Conservation (phyloP, 2,797 vertebrate genomes). For the Chrysolophus pictus region DNA sequence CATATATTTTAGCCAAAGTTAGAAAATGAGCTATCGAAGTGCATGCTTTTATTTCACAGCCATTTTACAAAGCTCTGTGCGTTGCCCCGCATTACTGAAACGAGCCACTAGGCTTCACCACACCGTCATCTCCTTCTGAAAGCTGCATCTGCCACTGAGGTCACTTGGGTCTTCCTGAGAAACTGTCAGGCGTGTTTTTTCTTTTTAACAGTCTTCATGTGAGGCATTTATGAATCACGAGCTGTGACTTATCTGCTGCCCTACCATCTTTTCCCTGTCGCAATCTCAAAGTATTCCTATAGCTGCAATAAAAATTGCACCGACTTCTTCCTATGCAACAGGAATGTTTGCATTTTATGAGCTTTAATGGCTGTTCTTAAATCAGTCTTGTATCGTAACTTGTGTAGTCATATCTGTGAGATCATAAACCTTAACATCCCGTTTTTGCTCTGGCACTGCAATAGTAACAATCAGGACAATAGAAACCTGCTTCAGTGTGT, state of each 20-base stretch:
- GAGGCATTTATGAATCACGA: background rate
- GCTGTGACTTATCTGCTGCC: background rate
- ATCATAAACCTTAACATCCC: background rate
- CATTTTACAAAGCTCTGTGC: fast-evolving
- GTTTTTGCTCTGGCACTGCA: background rate
- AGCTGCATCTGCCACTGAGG: background rate
- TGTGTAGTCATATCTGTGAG: background rate
- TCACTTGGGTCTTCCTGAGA: fast-evolving
- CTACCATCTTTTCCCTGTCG: background rate
- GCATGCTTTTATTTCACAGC: fast-evolving
- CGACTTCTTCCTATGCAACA: fast-evolving
- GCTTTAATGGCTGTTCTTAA: background rate
- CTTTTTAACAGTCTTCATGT: background rate
- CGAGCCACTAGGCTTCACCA: background rate
- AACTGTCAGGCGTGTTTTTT: background rate
- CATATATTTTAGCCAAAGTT: fast-evolving
- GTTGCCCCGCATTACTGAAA: background rate
- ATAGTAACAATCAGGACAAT: background rate
- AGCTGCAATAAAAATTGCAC: background rate
- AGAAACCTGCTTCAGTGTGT: background rate
- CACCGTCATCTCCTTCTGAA: background rate
- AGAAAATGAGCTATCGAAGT: background rate
- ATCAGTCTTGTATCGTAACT: background rate
- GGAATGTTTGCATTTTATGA: background rate
- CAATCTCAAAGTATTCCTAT: fast-evolving